A percentile compares a stretch with the other conserved stretches of the same genome.
phyloP scores from a whole-genome alignment of 2,113 vertebrate genomes.

The Cololabis saira region DNA sequence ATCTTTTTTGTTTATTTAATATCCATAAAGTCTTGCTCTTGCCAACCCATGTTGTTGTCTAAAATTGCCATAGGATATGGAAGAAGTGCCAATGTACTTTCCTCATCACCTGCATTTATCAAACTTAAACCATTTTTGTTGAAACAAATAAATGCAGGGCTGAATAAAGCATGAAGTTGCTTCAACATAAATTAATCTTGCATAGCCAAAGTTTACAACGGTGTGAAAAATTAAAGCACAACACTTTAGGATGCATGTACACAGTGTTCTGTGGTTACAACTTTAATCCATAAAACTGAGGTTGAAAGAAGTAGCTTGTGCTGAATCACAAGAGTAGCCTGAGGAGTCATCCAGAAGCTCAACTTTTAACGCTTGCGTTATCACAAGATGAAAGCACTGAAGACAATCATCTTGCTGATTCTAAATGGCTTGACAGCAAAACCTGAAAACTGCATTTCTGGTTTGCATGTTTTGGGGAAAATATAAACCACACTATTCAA shows the following conservation, averaged over 20 bases:
- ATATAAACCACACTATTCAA: too few relatives aligned
- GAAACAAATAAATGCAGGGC: not conserved
- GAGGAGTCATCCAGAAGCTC: not conserved
- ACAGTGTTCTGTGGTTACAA: too few relatives aligned
- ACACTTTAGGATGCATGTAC: too few relatives aligned
- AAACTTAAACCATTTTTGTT: slow-evolving; percentile 7
- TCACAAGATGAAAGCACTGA: too few relatives aligned
- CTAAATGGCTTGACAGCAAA: too few relatives aligned
- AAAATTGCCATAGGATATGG: not conserved
- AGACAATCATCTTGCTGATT: too few relatives aligned
- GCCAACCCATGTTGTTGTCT: not conserved
- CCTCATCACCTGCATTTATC: slow-evolving; percentile 22
- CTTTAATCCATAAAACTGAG: slow-evolving; percentile 16
- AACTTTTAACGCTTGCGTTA: not conserved
- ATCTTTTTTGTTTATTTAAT: not conserved
- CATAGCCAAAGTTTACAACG: slow-evolving; percentile 50
- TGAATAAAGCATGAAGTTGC: slow-evolving; percentile 59
- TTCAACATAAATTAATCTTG: slow-evolving; percentile 61
- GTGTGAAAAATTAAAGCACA: slow-evolving; percentile 13
- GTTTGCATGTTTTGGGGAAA: too few relatives aligned
- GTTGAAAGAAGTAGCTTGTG: slow-evolving; percentile 14
- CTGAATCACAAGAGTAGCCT: slow-evolving; percentile 1
- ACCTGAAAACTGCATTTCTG: too few relatives aligned
- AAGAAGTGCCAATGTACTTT: not conserved
- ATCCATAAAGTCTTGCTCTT: not conserved